Evolutionary conservation across 2,888 invertebrate species (phyloP), one percentile per base, ranked within the genome.

Genomic region (Pyralis farinalis): DNA sequence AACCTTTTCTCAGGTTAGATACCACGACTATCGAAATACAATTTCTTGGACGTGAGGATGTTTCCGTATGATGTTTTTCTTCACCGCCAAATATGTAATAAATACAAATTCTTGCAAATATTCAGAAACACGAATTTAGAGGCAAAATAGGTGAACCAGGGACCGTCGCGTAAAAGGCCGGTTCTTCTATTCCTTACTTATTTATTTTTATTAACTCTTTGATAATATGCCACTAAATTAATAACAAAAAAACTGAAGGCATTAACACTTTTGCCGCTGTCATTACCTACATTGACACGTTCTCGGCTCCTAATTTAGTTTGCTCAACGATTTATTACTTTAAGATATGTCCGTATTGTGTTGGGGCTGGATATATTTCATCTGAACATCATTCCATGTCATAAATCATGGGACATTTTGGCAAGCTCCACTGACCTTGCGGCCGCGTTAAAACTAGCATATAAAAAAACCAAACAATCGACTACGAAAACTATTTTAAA

Each of bases 381-480:
- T 31, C 30, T 30, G 49, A 43, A 46, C 36, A 41, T 25, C 25
- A 25, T 25, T 25, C 7, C n/a, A 25, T 25, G 25, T 25, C 7
- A 25, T 37, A 30, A 37, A 37, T 37, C 37, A 37, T 37, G 37
- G 20, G 37, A 37, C 37, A 37, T 25, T 28, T 34, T 37, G 37
- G 37, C 39, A 39, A 36, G 10, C 16, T n/a, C 25, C 27, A 12
- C 32, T 51, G 69, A 58, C 81, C 77, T 77, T 71, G 77, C 53
- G 16, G 16, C 44, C 53, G 63, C 63, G 67, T 71, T 70, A 70
- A 22, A 22, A 12, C 16, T 16, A 4, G 16, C 16, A 66, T 67
- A 66, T 46, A 63, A 36, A 34, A 40, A 42, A 39, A 55, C 54
- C 55, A 58, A 68, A 72, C 69, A 66, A 71, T 71, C 58, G 54